Evolutionary conservation across 2,113 vertebrate genomes (phyloP), one percentile per base, ranked within the genome.

Genomic region (Meleagris gallopavo): DNA sequence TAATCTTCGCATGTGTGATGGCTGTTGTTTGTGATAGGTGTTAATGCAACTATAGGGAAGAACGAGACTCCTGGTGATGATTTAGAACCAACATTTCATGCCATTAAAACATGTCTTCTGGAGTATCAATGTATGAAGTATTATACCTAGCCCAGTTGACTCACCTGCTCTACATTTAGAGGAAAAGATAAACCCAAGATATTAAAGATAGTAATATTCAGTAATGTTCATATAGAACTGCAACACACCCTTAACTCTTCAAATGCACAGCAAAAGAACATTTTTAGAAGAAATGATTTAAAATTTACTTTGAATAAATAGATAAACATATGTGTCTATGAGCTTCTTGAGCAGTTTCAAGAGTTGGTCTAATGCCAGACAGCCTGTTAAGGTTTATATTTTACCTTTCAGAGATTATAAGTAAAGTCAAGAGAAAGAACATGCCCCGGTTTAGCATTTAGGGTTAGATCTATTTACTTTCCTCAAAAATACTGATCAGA

Each of bases 101-200:
- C 25, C 20, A 78, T 19, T 5, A 40, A 20, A 60, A 29, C 11
- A 41, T 64, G 19, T 19, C 6, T 84, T 29, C 36, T 75, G 20
- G 6, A 64, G 27, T 25, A 36, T 10, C 3, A 29, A 6, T 40
- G 6, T 22, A 38, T 40, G 8, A 55, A 83, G n/a, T 46, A 57
- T 22, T 55, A 1, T n/a, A 11, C 13, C 55, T 45, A 54, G 12
- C 3, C 13, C 18, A 58, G 1, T 0, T 86, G 29, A 58, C 11
- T 34, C 30, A 32, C 1, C 1, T 2, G 15, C 19, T 83, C 32
- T 66, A 18, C 10, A 36, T 3, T 48, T 10, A 30, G 14, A 11
- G 34, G 32, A 84, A 78, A 2, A 78, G 12, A 4, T 45, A 67
- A 84, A 60, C 16, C 27, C 24, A 48, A 83, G 58, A 55, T 43